Percentiles rank a stretch among this genome's conserved stretches.
These are phyloP conservation scores for Leptinotarsa juncta DNA, from an alignment of 2,888 invertebrate genomes.

Conservation along the genomic window DNA sequence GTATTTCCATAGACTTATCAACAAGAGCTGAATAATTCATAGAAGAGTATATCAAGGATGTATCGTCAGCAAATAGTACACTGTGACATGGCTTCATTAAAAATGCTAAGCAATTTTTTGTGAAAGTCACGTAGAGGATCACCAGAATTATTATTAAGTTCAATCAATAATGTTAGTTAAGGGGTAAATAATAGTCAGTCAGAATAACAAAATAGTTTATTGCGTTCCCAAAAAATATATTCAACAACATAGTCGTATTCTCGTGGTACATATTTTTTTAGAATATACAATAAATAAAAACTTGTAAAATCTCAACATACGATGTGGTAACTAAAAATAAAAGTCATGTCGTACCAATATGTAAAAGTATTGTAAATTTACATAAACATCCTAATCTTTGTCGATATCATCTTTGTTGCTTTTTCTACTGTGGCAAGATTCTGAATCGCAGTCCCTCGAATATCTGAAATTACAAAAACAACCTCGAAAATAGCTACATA, in stretches of 20 bases:
- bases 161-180: not conserved
- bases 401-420: conserved; percentile 53
- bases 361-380: conserved; percentile 1
- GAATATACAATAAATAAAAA: conserved; percentile 23
- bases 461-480: conserved; percentile 49
- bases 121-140: no score
- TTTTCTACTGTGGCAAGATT: conserved; percentile 53
- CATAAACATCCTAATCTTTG: conserved; percentile 37
- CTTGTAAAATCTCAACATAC: conserved; percentile 12
- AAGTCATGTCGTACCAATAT: conserved; percentile 25
- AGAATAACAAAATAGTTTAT: conserved; percentile 17
- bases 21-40: no score
- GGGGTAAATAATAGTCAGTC: not conserved
- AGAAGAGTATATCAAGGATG: no score
- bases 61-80: no score
- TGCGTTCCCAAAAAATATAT: conserved; percentile 6
- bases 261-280: conserved; percentile 3
- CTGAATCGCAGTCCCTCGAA: conserved; percentile 55
- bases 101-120: no score
- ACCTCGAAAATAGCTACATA: not conserved
- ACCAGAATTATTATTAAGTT: no score
- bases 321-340: conserved; percentile 24
- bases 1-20: no score
- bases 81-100: no score
- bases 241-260: not conserved